Evolutionary conservation across 2,888 invertebrate species (phyloP).

Genomic region (Lasioglossum pauxillum): DNA sequence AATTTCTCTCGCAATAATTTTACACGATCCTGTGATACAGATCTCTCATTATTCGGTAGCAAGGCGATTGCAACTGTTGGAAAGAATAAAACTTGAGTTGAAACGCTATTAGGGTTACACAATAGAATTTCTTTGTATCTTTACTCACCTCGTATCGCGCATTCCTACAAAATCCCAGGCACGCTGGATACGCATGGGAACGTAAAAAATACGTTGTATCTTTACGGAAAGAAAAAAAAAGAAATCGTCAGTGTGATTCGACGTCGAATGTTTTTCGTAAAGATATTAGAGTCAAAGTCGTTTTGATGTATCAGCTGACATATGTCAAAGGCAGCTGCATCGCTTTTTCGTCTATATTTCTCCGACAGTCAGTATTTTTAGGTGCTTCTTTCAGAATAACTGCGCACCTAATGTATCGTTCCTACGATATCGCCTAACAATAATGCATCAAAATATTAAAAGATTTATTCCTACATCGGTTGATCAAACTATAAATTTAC

Average conservation of each 20-base stretch:
- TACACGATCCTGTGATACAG: neutral
- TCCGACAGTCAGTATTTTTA: conserved; percentile 14
- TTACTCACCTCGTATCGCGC: neutral
- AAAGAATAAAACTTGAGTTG: neutral
- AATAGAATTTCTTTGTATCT: neutral
- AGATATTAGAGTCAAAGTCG: conserved; percentile 1
- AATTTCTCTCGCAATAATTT: neutral
- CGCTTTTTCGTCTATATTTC: neutral
- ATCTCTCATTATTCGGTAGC: neutral
- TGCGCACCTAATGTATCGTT: neutral
- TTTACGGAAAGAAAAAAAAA: neutral
- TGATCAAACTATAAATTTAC: neutral
- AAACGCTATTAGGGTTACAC: neutral
- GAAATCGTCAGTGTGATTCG: neutral
- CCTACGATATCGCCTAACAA: neutral
- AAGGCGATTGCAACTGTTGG: neutral
- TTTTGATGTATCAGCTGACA: conserved; percentile 59
- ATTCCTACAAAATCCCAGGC: neutral
- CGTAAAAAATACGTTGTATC: neutral
- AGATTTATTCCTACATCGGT: neutral
- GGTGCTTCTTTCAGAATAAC: neutral
- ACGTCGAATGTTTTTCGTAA: conserved; percentile 27
- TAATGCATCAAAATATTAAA: neutral
- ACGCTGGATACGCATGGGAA: neutral
- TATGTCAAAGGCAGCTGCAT: conserved; percentile 55